These are phyloP conservation scores for Cromileptes altivelis DNA, from an alignment of 2,113 vertebrate genomes.

Conservation along the genomic window DNA sequence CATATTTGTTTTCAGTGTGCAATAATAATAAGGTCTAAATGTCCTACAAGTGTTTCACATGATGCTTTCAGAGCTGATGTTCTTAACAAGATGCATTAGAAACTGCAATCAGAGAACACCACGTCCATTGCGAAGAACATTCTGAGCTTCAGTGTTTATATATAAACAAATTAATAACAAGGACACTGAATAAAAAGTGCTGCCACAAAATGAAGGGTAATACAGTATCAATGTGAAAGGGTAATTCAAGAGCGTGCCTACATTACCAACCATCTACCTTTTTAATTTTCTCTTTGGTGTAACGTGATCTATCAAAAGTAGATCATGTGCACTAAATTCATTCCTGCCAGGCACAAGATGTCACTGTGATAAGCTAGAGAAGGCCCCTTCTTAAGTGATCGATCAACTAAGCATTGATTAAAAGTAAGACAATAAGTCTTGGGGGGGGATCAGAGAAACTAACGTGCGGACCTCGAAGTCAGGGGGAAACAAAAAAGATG, in stretches of 20 bases:
- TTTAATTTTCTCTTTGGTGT: constrained; percentile 82
- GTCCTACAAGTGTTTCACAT: not conserved
- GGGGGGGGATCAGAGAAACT: not conserved
- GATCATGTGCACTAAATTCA: constrained; percentile 59
- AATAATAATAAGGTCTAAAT: not conserved
- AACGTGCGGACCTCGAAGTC: rapidly evolving
- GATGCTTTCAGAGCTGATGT: not conserved
- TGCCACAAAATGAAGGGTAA: constrained; percentile 14
- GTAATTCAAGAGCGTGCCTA: not conserved
- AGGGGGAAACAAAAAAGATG: constrained; percentile 26
- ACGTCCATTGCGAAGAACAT: constrained; percentile 4
- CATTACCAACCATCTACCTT: not conserved
- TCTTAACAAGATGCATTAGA: not conserved
- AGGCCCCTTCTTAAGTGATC: constrained; percentile 28
- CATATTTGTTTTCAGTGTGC: not conserved
- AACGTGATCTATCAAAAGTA: constrained; percentile 63
- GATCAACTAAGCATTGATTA: not conserved
- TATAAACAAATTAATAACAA: constrained; percentile 16
- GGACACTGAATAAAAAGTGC: constrained; percentile 7
- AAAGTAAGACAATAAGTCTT: not conserved
- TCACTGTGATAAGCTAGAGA: constrained; percentile 56
- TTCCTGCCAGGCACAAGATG: constrained; percentile 75
- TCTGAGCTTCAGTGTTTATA: constrained; percentile 33
- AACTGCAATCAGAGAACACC: not conserved
- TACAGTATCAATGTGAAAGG: not conserved